Evolutionary conservation across 2,113 vertebrate genomes (phyloP), one percentile per base, ranked within the genome.

Genomic region (Martes martes): DNA sequence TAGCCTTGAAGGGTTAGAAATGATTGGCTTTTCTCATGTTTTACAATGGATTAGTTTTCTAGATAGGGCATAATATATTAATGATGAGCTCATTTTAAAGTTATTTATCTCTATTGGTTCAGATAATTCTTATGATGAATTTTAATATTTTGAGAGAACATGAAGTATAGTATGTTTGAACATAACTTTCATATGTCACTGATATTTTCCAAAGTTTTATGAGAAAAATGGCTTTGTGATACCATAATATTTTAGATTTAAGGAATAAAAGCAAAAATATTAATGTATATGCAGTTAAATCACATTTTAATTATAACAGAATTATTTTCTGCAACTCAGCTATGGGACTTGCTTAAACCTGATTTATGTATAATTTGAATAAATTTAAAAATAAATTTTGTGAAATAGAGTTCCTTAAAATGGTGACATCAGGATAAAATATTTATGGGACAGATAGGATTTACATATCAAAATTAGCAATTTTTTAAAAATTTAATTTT

Each of bases 1-100:
- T 97, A 59, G 89, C 65, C 97, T 97, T 98, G 85, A 87, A 95
- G 94, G 55, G 88, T 97, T 89, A 93, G 14, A 95, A 65, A 13
- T 94, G 79, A 93, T 18, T 78, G 19, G 26, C 73, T 92, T 95
- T 52, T 69, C 95, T 97, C 96, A 73, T 13, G 89, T 97, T 83
- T 97, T 33, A 61, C 86, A 95, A 39, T 83, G 67, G 65, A 45
- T 94, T 96, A 15, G 7, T 61, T 95, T 79, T 33, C n/a, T 95
- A 59, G 50, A 39, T 0, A 15, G 13, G 76, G 18, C 14, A 0
- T 18, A 79, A 74, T 89, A 57, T 95, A 85, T 94, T 88, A 84
- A 33, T 45, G 45, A 93, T 57, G 10, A 96, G 2, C 33, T 79
- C 55, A 71, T 73, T 95, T 76, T 28, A 28, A 65, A 90, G 26